These are phyloP conservation scores for Campopleginae sp. DNA, from an alignment of 2,888 invertebrate genomes.

Conservation along the genomic window DNA sequence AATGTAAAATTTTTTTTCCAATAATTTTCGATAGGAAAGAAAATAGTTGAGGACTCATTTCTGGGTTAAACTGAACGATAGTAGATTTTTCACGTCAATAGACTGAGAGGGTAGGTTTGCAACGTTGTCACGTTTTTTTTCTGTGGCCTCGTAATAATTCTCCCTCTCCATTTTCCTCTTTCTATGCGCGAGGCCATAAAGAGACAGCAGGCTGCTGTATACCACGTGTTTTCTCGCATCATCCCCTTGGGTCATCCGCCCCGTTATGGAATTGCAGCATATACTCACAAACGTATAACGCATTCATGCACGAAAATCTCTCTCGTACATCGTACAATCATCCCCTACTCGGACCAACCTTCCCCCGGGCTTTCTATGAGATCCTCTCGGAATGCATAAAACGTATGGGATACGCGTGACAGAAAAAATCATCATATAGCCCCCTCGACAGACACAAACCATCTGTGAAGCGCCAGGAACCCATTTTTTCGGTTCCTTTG, in stretches of 20 bases:
- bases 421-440: neutral
- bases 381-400: conserved; percentile 26
- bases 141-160: conserved; percentile 39
- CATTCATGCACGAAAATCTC: conserved; percentile 36
- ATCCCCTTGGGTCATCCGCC: conserved; percentile 35
- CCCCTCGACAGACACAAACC: neutral
- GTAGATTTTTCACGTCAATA: conserved; percentile 62
- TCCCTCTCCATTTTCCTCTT: conserved; percentile 38
- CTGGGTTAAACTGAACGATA: neutral
- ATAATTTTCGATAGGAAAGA: neutral
- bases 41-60: conserved; percentile 1
- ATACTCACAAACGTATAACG: conserved; percentile 58
- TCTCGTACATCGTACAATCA: conserved; percentile 15
- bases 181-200: conserved; percentile 39
- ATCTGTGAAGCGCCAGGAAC: neutral
- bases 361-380: conserved; percentile 44
- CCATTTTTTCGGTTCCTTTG: neutral
- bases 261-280: conserved; percentile 33
- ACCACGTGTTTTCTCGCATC: conserved; percentile 39
- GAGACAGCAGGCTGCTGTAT: neutral
- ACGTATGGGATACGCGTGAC: conserved; percentile 22
- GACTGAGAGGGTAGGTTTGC: conserved; percentile 56
- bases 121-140: conserved; percentile 69
- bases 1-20: neutral
- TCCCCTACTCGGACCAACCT: conserved; percentile 19